Evolutionary conservation across 2,888 invertebrate genomes (phyloP).

Genomic region (Sinohyriopsis cumingii): DNA sequence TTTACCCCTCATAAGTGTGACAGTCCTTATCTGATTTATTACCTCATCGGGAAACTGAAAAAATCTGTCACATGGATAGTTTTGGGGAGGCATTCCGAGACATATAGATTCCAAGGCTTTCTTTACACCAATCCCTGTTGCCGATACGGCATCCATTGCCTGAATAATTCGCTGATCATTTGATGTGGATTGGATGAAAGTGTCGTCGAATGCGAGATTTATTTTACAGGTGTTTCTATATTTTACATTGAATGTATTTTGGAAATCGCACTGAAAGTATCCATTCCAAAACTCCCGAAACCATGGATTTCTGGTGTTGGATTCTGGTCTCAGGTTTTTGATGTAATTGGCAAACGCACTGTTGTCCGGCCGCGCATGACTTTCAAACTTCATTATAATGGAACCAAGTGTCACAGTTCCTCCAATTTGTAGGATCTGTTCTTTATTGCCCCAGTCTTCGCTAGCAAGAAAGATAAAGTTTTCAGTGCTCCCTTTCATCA

Average conservation of each 20-base stretch:
- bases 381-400: constrained; percentile 48
- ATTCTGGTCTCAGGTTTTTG: constrained; percentile 22
- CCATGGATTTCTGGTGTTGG: constrained; percentile 51
- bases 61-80: constrained; percentile 47
- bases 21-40: constrained; percentile 15
- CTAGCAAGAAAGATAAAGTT: constrained; percentile 57
- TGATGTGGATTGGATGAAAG: constrained; percentile 19
- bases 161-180: constrained; percentile 54
- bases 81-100: constrained; percentile 10
- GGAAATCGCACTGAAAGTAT: constrained; percentile 50
- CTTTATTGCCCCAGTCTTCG: constrained; percentile 58
- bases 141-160: constrained; percentile 56
- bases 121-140: constrained; percentile 48
- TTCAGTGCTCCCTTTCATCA: constrained; percentile 28
- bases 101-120: constrained; percentile 44
- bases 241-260: constrained; percentile 48
- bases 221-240: constrained; percentile 31
- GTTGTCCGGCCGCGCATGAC: constrained; percentile 13
- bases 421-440: constrained; percentile 36
- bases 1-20: constrained; percentile 14
- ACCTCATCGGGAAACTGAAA: constrained; percentile 22
- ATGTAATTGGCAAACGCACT: constrained; percentile 25
- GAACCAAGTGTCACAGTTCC: constrained; percentile 47
- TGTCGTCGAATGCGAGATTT: constrained; percentile 20
- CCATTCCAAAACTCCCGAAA: constrained; percentile 60